phyloP scores from a whole-genome alignment of 2,888 invertebrate genomes.

The Leptinotarsa tumamoca region DNA sequence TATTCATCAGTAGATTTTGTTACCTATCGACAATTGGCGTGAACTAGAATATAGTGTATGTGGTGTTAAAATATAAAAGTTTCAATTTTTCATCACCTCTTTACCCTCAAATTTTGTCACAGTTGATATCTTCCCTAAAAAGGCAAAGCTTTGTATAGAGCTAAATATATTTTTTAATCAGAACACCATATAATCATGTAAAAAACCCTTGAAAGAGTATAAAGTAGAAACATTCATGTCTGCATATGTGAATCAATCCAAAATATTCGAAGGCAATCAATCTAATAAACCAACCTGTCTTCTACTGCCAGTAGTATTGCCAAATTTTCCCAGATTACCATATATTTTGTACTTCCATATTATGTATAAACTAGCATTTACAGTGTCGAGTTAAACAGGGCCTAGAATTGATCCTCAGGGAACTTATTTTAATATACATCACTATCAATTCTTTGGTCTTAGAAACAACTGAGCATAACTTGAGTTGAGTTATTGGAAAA shows the following conservation, averaged over 20 bases:
- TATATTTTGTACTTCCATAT: constrained; percentile 31
- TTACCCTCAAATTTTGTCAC: constrained; percentile 44
- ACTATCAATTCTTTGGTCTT: constrained; percentile 48
- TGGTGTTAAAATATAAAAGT: constrained; percentile 58
- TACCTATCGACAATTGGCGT: constrained; percentile 63
- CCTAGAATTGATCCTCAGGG: constrained; percentile 50
- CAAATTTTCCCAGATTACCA: constrained; percentile 36
- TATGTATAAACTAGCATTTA: constrained; percentile 15
- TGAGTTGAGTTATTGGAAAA: constrained; percentile 12
- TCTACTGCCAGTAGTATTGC: constrained; percentile 42
- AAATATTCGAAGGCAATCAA: constrained; percentile 15
- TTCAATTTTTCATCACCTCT: constrained; percentile 43
- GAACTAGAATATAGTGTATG: constrained; percentile 62
- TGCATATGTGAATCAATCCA: background rate
- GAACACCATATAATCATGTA: constrained; percentile 5
- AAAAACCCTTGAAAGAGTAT: background rate
- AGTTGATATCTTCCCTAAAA: constrained; percentile 19
- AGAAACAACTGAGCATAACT: constrained; percentile 33
- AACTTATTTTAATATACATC: constrained; percentile 43
- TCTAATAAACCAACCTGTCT: constrained; percentile 26
- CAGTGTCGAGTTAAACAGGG: constrained; percentile 40
- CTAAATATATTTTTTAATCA: constrained; percentile 5
- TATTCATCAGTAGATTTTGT: constrained; percentile 62
- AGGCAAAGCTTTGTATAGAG: constrained; percentile 2
- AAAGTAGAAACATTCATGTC: background rate